phyloP scores from a whole-genome alignment of 2,113 vertebrate species.

The Myanophis thanlyinensis region DNA sequence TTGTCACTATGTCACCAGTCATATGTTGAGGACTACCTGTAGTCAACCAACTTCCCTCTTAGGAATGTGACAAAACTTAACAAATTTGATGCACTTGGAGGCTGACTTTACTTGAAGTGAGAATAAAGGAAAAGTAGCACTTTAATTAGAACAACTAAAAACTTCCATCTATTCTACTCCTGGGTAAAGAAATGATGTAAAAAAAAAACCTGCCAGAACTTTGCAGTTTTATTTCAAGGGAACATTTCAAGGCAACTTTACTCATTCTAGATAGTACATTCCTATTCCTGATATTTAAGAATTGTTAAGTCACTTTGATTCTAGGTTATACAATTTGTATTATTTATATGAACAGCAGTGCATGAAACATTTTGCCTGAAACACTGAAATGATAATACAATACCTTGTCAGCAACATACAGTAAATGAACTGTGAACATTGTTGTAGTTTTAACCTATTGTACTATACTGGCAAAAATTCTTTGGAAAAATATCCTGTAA shows the following conservation, averaged over 20 bases:
- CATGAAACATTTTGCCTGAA: neutral
- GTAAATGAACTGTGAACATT: conserved; percentile 9
- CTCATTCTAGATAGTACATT: neutral
- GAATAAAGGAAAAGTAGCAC: neutral
- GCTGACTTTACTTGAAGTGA: neutral
- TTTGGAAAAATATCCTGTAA: neutral
- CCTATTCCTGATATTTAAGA: neutral
- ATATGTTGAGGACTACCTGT: no score
- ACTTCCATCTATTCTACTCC: neutral
- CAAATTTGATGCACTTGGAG: neutral
- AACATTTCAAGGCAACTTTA: neutral
- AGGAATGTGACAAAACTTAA: neutral
- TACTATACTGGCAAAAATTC: neutral
- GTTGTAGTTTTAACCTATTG: neutral
- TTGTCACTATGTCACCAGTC: no score
- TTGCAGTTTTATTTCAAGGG: neutral
- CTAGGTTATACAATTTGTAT: neutral
- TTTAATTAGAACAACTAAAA: neutral
- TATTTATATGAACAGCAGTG: neutral
- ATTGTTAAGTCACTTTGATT: neutral
- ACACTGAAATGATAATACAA: neutral
- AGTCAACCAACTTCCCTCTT: neutral
- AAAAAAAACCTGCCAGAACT: neutral
- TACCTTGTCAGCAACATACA: neutral
- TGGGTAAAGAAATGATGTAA: no score